phyloP scores from a whole-genome alignment of 1,140 invertebrate species.

The Diuraphis noxia region DNA sequence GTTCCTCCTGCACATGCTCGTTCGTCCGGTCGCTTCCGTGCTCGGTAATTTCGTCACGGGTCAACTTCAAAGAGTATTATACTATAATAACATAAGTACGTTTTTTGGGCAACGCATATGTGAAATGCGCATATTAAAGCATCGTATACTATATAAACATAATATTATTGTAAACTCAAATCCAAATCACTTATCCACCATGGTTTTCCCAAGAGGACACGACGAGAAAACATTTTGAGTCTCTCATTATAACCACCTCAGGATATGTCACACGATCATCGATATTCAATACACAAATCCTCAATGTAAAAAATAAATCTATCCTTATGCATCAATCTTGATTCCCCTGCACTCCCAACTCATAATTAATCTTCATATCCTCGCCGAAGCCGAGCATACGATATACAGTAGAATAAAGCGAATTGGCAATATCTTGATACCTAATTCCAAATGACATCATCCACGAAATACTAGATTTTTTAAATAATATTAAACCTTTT shows the following conservation, averaged over 20 bases:
- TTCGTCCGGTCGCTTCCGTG: not conserved
- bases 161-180: not conserved
- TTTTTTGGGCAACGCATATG: not conserved
- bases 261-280: not conserved
- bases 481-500: not conserved
- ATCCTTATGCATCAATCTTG: too few species aligned
- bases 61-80: not conserved
- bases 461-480: not conserved
- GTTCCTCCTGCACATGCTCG: not conserved
- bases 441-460: not conserved
- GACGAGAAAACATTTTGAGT: not conserved
- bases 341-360: too few species aligned
- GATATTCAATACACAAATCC: too few species aligned
- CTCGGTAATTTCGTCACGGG: not conserved
- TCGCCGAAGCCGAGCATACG: not conserved
- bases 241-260: not conserved
- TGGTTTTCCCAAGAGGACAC: not conserved
- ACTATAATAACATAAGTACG: not conserved
- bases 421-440: not conserved
- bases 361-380: not conserved
- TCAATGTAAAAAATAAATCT: not conserved
- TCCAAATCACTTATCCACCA: not conserved
- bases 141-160: not conserved
- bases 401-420: not conserved
- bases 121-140: not conserved